Evolutionary conservation across 2,888 invertebrate genomes (phyloP), one percentile per base, ranked within the genome.

Genomic region (Ophion ventricosus): DNA sequence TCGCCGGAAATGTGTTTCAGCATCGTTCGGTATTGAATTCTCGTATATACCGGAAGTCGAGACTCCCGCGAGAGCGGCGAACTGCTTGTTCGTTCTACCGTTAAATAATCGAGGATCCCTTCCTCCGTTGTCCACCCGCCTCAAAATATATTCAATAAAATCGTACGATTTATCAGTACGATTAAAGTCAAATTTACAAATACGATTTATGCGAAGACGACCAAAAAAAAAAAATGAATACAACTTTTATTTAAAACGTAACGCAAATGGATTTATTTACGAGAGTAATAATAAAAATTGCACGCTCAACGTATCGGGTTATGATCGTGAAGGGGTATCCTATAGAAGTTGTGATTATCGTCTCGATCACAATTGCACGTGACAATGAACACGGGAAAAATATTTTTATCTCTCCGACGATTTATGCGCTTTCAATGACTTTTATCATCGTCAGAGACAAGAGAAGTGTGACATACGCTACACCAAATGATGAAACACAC

Each of bases 251-350:
- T 69, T 57, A 66, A 43, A 78, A 70, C 78, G 59, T 77, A 80
- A 84, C 83, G 73, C 61, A 77, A 80, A 73, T 59, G 66, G 67
- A 82, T 84, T 82, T 84, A 84, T 84, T 82, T 17, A 40, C 77
- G 66, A 64, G 70, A 29, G 20, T 14, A 72, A 57, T 8, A 26
- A 74, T 35, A 56, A 35, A 69, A 74, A 78, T 79, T 75, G 84
- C 75, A 81, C 78, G 78, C 29, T 82, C 81, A 74, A 78, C 73
- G 81, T 64, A 54, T 54, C 61, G 23, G 49, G 17, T 49, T 4
- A 63, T 67, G 63, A 26, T 25, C 40, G 49, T 26, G 17, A 49
- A n/a, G n/a, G 26, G 35, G 29, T 61, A 59, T 8, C 40, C 76
- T 40, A 77, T 59, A 11, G n/a, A 40, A 57, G 17, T 40, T 35